Evolutionary conservation across 1,140 invertebrate species (phyloP), one percentile per base, ranked within the genome.

Genomic region (Dryas iulia): DNA sequence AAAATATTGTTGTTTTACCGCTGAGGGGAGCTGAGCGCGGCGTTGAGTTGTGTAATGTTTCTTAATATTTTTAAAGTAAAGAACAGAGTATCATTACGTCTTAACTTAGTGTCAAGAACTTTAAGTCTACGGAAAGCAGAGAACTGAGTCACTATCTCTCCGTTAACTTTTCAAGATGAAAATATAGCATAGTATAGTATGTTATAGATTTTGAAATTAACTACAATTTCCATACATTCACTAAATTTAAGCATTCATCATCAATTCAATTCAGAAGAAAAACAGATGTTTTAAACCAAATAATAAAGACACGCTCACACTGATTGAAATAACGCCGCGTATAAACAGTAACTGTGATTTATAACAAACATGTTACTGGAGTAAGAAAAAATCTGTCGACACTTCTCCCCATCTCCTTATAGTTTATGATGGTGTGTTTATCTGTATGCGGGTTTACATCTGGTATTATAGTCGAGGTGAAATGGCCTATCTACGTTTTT

Each of bases 401-500:
- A 39, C 53, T n/a, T 35, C 47, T 14, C 53, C 63, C 63, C 67
- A 69, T 31, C 47, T 59, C 56, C 11, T 59, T 61, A 62, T 65
- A 67, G 56, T 72, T 75, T 72, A 77, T 68, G 73, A 60, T 12
- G 26, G 59, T 59, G 26, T 77, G 70, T 74, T 72, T 72, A 72
- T 69, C 65, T 59, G 66, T 65, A 65, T 30, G 30, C 2, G 57
- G 53, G 71, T 78, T 78, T 47, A 47, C 71, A 73, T 75, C 69
- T 76, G 52, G 71, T 60, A 74, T 47, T 47, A 47, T 21, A 47
- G 39, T 47, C 18, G 5, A 14, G 39, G 14, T 47, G 5, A 47
- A 47, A 47, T 47, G 18, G 0, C 18, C 39, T 21, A 47, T 21
- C 39, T 47, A 14, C n/a, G n/a, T 4, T 18, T 39, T 39, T 39